phyloP scores from a whole-genome alignment of 2,797 vertebrate species.

The Alosa sapidissima region DNA sequence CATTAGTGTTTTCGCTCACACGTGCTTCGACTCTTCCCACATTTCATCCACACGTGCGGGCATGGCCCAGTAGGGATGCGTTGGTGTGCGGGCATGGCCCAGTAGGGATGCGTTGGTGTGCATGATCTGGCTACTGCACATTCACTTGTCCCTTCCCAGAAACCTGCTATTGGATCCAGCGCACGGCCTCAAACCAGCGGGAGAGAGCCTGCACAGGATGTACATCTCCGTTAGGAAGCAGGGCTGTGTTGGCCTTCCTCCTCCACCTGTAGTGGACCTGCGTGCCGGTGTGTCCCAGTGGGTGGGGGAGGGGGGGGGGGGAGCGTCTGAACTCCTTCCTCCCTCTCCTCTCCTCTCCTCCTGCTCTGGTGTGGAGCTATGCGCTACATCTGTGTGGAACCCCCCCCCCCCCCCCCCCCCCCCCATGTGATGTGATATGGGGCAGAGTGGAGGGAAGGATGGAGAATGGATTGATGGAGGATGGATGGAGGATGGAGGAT shows the following conservation, averaged over 20 bases:
- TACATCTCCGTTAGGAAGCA: neutral
- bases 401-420: neutral
- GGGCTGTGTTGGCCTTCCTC: neutral
- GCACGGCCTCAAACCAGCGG: no score
- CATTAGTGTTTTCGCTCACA: neutral
- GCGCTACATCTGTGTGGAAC: neutral
- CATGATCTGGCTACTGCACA: neutral
- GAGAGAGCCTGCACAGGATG: neutral
- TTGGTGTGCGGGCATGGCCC: neutral
- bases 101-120: neutral
- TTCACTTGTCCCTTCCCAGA: neutral
- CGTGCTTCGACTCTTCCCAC: no score
- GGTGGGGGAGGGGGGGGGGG: neutral
- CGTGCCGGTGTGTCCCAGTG: neutral
- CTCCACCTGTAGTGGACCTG: neutral
- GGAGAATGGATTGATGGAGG: no score
- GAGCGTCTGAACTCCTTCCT: neutral
- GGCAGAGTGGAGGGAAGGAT: conserved; percentile 40
- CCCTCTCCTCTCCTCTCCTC: no score
- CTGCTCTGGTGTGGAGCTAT: neutral
- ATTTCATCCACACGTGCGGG: no score
- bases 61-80: no score
- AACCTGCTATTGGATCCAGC: no score
- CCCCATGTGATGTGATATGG: neutral
- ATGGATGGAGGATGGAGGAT: no score